These are phyloP conservation scores for Coregonus suidteri DNA, from an alignment of 2,797 vertebrate genomes.

Conservation along the genomic window DNA sequence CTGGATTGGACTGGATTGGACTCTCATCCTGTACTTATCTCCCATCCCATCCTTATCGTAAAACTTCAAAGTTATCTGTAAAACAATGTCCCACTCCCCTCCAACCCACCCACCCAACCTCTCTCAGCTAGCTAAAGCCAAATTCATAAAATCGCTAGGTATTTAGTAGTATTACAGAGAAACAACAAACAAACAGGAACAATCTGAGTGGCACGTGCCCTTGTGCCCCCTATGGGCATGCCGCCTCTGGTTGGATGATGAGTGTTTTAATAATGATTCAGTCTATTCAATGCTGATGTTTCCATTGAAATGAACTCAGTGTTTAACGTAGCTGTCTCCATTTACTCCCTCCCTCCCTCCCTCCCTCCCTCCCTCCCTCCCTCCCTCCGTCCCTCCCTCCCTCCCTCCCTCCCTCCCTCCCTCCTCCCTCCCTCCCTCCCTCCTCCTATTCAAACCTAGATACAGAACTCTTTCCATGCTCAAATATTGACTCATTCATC, in stretches of 20 bases:
- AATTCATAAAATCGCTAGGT: too few relatives aligned
- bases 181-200: too few relatives aligned
- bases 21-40: not conserved
- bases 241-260: too few relatives aligned
- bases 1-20: not conserved
- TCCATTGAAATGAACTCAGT: too few relatives aligned
- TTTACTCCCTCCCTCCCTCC: not conserved
- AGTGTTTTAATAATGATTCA: not conserved
- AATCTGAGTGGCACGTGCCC: too few relatives aligned
- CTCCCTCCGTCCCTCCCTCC: constrained; percentile 1
- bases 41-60: not conserved
- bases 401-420: not conserved
- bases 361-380: not conserved
- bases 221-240: too few relatives aligned
- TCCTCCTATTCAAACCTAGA: not conserved
- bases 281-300: not conserved
- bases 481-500: constrained; percentile 8
- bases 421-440: not conserved
- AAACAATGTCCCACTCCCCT: not conserved
- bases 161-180: too few relatives aligned
- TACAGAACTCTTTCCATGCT: not conserved
- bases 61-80: not conserved
- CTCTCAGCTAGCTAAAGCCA: too few relatives aligned
- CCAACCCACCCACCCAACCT: not conserved
- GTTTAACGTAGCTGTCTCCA: too few relatives aligned